These are phyloP conservation scores for Sphenopsis melanotis DNA, from an alignment of 2,797 vertebrate genomes.

Conservation along the genomic window DNA sequence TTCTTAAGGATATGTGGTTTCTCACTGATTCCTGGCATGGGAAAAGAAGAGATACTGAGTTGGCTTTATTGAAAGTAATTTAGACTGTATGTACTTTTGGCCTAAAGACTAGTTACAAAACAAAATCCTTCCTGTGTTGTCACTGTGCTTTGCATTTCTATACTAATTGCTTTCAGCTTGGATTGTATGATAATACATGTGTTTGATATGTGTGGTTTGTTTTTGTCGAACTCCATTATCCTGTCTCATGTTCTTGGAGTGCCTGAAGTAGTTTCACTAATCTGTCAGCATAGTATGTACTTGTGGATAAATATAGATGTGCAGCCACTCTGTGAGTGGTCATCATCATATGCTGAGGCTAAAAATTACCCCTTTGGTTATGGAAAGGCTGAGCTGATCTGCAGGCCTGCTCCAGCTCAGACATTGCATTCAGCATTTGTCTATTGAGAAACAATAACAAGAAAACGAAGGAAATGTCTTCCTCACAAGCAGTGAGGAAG, in stretches of 20 bases:
- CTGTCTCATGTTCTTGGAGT: constrained; percentile 77
- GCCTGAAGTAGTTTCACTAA: constrained; percentile 77
- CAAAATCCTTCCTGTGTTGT: background rate
- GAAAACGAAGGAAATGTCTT: background rate
- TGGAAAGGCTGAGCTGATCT: constrained; percentile 78
- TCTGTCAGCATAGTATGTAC: constrained; percentile 90
- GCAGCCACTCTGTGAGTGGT: constrained; percentile 82
- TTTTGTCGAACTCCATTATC: constrained; percentile 54
- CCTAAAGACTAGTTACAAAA: constrained; percentile 6
- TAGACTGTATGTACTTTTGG: background rate
- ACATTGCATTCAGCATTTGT: constrained; percentile 55
- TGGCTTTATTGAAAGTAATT: constrained; percentile 42
- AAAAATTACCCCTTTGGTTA: constrained; percentile 90
- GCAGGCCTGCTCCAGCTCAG: constrained; percentile 72
- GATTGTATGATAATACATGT: background rate
- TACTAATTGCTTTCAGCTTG: background rate
- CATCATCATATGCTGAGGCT: constrained; percentile 85
- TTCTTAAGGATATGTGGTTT: constrained; percentile 45
- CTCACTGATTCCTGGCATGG: constrained; percentile 42
- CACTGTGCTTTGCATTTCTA: background rate
- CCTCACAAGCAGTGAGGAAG: background rate
- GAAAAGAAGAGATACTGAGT: background rate
- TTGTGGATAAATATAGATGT: constrained; percentile 92
- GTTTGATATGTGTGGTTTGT: constrained; percentile 40
- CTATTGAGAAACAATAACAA: background rate